Evolutionary conservation across 1,140 invertebrate genomes (phyloP), one percentile per base, ranked within the genome.

Genomic region (Oncopodura yosiiana): DNA sequence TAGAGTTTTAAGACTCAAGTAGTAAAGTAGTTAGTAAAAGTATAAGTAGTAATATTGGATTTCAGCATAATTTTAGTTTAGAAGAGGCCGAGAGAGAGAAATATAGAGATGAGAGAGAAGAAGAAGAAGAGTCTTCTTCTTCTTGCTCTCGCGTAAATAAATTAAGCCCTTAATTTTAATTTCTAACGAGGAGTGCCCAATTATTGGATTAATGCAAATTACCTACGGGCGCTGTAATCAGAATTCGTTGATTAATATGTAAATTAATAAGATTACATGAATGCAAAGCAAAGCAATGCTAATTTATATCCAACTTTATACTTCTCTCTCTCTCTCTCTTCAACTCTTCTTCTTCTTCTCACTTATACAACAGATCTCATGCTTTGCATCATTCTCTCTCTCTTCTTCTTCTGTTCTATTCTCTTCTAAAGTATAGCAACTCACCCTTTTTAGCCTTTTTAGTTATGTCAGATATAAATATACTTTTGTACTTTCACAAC

Each of bases 241-340:
- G 87, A 87, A 88, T 87, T 83, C 84, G 82, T 87, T 87, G 85
- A 88, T 88, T 88, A 88, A 88, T 88, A 88, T 88, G 85, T 87
- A 87, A 88, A 87, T 86, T 87, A 87, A 87, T 87, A 87, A 88
- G 85, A 88, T 88, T 87, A 88, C 84, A 80, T 59, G 62, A 64
- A n/a, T n/a, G n/a, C n/a, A n/a, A n/a, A 64, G 64, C 64, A 64
- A 63, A 66, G 62, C 64, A 64, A 66, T 64, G 62, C 64, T 66
- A 66, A 66, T 66, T 63, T 61, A 65, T 63, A 63, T 60, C 54
- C 59, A 58, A 58, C 54, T 58, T 54, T 57, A 51, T 60, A 56
- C 54, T 55, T 41, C 49, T 57, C 30, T 53, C 56, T 56, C 32
- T 54, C 11, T 32, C 24, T 38, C n/a, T 61, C 32, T 58, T 43